Base-by-base conservation (phyloP, 2,113 vertebrate species). In the Chloebia gouldiae region DNA sequence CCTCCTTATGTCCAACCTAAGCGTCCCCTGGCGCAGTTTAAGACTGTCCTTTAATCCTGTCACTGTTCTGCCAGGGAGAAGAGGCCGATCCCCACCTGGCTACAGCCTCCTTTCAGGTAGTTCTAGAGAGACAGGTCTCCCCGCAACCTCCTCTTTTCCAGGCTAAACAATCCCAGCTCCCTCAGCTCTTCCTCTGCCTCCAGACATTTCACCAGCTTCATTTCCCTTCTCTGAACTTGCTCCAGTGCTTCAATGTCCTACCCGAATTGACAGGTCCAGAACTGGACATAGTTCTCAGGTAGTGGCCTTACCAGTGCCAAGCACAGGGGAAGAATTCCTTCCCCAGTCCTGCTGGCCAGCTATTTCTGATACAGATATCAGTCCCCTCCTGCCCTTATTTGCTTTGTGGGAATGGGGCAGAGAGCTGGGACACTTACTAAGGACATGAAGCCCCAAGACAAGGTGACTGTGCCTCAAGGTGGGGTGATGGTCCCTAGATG, bases 11-110 rank as follows among this genome's bases (percentile, higher is more conserved):
- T n/a, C 39, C 45, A 30, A 39, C 23, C 3, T n/a, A 45, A 59
- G 7, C 5, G 1, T 45, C 9, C 3, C 13, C 15, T 7, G 20
- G 28, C 0, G 2, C 39, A 45, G 6, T 2, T 59, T 39, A 51
- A 73, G 51, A 31, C 33, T 21, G 9, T 28, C 23, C 44, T 73
- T 44, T 28, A 42, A 50, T 50, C 22, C 33, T 44, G 33, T 44
- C 13, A 0, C 45, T 53, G 9, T 19, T 6, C n/a, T 66, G 23
- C 13, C 28, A 21, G 39, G 18, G 19, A 60, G 28, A 59, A 88
- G 28, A 59, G 33, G 33, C 19, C 3, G 5, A 39, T 59, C 10
- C 22, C 2, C 33, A 51, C 44, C 15, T 24, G 33, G 31, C 2
- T n/a, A 39, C 13, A 33, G 12, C 1, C 19, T 39, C 35, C 12